Conservation (phyloP, 2,797 vertebrate genomes). For the Chrysocyon brachyurus region DNA sequence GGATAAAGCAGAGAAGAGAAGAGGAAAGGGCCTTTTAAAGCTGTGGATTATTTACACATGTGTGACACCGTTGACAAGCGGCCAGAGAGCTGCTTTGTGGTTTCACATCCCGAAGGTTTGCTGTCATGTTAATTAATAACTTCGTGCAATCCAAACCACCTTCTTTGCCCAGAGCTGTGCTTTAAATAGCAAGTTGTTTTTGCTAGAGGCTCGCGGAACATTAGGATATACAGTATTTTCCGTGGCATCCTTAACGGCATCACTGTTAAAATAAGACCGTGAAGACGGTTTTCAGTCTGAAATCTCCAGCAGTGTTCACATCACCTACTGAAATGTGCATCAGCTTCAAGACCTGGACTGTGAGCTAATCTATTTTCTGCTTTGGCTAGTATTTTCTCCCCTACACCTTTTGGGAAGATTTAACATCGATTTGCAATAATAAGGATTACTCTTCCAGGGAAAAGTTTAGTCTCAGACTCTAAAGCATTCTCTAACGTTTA, state of each 20-base stretch:
- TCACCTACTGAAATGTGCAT: background rate
- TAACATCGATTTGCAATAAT: constrained; percentile 37
- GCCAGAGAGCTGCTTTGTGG: constrained; percentile 68
- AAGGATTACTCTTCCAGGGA: background rate
- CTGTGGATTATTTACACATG: constrained; percentile 76
- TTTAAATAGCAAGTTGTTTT: constrained; percentile 75
- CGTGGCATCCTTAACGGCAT: background rate
- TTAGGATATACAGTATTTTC: background rate
- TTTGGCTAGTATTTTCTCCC: background rate
- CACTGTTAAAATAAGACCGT: background rate
- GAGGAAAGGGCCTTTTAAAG: constrained; percentile 57
- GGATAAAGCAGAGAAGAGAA: constrained; percentile 42
- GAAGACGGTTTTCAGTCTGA: background rate
- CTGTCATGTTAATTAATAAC: constrained; percentile 81
- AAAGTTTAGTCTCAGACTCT: constrained; percentile 51
- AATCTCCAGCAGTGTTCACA: background rate
- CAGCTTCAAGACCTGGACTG: background rate
- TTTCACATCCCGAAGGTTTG: constrained; percentile 70
- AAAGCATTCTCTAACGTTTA: constrained; percentile 60
- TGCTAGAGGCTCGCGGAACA: constrained; percentile 40
- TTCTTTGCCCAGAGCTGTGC: constrained; percentile 65
- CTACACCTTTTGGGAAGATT: background rate
- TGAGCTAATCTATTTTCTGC: background rate
- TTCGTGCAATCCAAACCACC: constrained; percentile 59
- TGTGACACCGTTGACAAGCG: constrained; percentile 45